These are phyloP conservation scores for Listronotus bonariensis DNA, from an alignment of 1,140 invertebrate genomes.

Conservation along the genomic window DNA sequence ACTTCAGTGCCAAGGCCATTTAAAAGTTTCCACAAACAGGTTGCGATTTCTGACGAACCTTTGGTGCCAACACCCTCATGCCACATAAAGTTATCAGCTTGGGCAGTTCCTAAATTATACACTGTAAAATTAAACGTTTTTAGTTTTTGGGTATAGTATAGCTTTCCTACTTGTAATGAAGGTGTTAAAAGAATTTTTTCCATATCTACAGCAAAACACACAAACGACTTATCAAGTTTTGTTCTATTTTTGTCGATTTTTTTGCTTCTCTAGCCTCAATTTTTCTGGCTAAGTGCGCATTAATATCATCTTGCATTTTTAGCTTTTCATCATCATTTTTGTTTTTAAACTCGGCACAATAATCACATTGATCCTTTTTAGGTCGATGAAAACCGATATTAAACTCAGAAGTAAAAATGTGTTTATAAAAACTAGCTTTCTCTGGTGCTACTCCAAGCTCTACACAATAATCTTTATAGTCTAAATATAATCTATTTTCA, in stretches of 20 bases:
- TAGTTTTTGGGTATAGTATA: not conserved
- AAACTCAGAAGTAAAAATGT: not conserved
- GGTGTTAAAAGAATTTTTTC: not conserved
- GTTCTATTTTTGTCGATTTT: not conserved
- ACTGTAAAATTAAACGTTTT: not conserved
- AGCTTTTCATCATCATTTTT: no score
- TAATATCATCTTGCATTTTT: not conserved
- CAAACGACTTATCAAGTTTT: not conserved
- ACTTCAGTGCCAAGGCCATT: not conserved
- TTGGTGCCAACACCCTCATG: slow-evolving; percentile 1
- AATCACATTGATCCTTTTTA: not conserved
- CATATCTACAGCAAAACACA: not conserved
- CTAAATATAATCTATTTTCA: slow-evolving; percentile 11
- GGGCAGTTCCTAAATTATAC: not conserved
- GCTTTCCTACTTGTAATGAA: no score
- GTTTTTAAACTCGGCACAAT: no score
- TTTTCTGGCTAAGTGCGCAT: not conserved
- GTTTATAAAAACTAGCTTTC: not conserved
- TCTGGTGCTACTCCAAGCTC: not conserved
- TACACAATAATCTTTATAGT: not conserved
- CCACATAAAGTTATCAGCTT: not conserved
- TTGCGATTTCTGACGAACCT: not conserved
- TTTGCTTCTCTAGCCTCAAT: slow-evolving; percentile 1
- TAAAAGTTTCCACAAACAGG: not conserved
- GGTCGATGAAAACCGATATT: not conserved